phyloP scores from a whole-genome alignment of 1,140 invertebrate genomes.

The Triops longicaudatus region DNA sequence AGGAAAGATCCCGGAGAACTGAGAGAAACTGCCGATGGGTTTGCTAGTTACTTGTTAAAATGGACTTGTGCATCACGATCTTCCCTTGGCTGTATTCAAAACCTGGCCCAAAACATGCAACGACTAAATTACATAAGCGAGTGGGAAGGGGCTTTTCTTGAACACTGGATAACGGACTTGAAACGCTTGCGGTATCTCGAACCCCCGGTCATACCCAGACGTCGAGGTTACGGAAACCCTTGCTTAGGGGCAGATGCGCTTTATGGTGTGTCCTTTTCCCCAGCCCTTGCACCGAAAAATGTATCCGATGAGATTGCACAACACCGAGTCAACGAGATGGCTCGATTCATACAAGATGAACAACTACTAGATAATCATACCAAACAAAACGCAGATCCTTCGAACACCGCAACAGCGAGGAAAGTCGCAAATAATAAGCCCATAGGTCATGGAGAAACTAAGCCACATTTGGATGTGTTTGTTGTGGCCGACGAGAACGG shows the following conservation, averaged over 20 bases:
- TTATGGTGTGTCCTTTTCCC: constrained; percentile 35
- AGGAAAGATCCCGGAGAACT: constrained; percentile 26
- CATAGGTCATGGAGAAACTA: background rate
- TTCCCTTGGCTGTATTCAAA: constrained; percentile 33
- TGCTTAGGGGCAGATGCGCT: constrained; percentile 37
- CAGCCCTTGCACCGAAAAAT: constrained; percentile 33
- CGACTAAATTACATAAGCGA: constrained; percentile 33
- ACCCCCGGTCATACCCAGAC: constrained; percentile 35
- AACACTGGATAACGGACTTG: constrained; percentile 35
- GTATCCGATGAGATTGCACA: constrained; percentile 29
- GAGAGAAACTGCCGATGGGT: constrained; percentile 25
- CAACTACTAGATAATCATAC: constrained; percentile 13
- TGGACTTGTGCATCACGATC: constrained; percentile 36
- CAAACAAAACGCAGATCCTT: background rate
- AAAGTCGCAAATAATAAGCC: background rate
- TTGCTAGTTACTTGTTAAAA: constrained; percentile 34
- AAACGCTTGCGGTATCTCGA: constrained; percentile 34
- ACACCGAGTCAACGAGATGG: constrained; percentile 32
- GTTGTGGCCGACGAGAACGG: background rate
- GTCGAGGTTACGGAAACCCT: constrained; percentile 35
- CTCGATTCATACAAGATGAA: constrained; percentile 24
- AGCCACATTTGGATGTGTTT: background rate
- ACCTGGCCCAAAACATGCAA: constrained; percentile 34
- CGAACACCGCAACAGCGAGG: background rate
- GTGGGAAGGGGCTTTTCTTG: constrained; percentile 32